Conservation (phyloP, 2,797 vertebrate genomes). For the Phoebastria nigripes region DNA sequence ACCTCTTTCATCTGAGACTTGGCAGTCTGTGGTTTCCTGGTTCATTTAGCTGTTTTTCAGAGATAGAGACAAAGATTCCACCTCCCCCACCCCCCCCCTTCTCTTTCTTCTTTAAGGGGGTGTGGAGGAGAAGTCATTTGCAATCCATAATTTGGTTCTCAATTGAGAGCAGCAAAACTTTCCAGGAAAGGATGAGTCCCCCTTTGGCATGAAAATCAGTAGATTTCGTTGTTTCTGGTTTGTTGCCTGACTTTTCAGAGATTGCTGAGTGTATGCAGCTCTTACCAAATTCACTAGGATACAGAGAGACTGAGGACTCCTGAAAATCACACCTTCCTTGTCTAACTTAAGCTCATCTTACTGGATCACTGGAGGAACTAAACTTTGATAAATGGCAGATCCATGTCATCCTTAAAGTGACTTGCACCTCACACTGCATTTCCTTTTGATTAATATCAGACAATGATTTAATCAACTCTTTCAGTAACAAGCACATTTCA, state of each 20-base stretch:
- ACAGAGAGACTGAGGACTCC: background rate
- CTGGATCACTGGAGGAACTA: background rate
- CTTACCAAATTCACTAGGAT: background rate
- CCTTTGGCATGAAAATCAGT: background rate
- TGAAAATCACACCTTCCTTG: background rate
- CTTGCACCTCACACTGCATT: background rate
- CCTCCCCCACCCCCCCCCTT: too few relatives aligned
- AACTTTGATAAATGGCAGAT: background rate
- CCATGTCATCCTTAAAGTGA: background rate
- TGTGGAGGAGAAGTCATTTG: background rate
- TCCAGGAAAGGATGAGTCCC: slow-evolving; percentile 33
- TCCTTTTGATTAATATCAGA: slow-evolving; percentile 19
- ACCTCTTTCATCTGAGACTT: background rate
- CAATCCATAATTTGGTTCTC: background rate
- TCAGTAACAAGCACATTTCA: background rate
- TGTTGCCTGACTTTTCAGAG: background rate
- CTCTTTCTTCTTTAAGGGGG: background rate
- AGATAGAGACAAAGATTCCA: background rate
- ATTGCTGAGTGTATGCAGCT: background rate
- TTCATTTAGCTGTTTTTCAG: background rate
- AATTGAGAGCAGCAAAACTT: background rate
- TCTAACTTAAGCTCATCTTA: background rate
- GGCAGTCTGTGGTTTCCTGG: background rate
- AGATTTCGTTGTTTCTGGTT: background rate
- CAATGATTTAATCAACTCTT: slow-evolving; percentile 22